Percentiles rank a stretch among this genome's conserved stretches.
Conservation (phyloP, 2,797 vertebrate genomes). For the Xiphophorus birchmanni region DNA sequence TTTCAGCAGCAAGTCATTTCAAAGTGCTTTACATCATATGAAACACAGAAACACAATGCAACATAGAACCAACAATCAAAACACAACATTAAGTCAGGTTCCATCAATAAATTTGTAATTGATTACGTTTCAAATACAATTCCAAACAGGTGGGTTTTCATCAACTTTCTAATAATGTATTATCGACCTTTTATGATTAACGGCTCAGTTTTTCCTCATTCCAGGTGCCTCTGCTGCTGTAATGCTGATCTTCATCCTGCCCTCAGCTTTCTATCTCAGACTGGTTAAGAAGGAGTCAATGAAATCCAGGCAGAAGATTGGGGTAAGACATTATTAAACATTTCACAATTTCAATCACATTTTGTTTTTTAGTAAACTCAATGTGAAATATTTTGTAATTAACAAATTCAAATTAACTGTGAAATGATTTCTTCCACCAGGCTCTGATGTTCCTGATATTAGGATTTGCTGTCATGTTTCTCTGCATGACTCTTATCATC, state of each 20-base stretch:
- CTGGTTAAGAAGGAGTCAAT: constrained; percentile 95
- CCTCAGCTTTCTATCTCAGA: constrained; percentile 97
- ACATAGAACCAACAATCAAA: no score
- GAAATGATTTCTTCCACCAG: constrained; percentile 68
- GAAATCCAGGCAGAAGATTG: constrained; percentile 94
- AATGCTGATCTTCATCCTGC: constrained; percentile 98
- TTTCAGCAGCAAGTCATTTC: no score
- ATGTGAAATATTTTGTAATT: no score
- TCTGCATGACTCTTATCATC: constrained; percentile 90
- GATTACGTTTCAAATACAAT: no score
- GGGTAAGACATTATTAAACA: constrained; percentile 79
- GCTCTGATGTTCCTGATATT: constrained; percentile 86
- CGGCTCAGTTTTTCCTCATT: neutral
- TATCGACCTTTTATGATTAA: neutral
- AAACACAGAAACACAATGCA: no score
- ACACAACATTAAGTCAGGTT: no score
- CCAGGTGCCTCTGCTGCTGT: constrained; percentile 92
- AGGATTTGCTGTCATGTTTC: constrained; percentile 90
- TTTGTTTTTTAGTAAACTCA: no score
- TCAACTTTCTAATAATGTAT: neutral
- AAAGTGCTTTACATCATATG: no score
- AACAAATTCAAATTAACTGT: constrained; percentile 3
- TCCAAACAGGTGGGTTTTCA: no score
- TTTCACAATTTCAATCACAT: neutral
- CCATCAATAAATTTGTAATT: no score